These are phyloP conservation scores for Caenorhabditis sp. DNA, from an alignment of 2,888 invertebrate species.

Conservation along the genomic window DNA sequence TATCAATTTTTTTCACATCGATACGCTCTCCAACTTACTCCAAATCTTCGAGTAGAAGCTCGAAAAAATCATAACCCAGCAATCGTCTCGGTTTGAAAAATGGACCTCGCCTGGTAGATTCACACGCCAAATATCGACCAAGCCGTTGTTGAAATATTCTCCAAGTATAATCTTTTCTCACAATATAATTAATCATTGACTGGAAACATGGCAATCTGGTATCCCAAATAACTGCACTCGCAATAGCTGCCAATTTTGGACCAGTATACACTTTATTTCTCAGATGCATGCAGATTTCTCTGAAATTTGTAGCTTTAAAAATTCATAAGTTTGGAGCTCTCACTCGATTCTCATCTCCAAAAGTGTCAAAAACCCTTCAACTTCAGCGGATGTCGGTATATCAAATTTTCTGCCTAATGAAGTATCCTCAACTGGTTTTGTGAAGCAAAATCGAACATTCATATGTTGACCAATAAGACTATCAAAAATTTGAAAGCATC, in stretches of 20 bases:
- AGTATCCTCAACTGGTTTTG: neutral
- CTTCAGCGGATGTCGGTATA: neutral
- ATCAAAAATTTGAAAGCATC: neutral
- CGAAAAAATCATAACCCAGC: neutral
- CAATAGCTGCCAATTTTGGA: neutral
- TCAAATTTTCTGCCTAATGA: too few relatives aligned
- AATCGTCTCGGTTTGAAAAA: too few relatives aligned
- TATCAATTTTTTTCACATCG: too few relatives aligned
- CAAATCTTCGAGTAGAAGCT: neutral
- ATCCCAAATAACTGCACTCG: neutral
- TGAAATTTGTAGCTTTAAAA: too few relatives aligned
- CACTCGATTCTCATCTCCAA: neutral
- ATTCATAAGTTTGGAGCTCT: too few relatives aligned
- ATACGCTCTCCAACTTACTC: too few relatives aligned
- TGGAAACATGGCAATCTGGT: neutral
- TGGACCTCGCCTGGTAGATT: too few relatives aligned
- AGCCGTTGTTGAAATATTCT: neutral
- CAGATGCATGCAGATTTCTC: neutral
- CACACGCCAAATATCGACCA: too few relatives aligned
- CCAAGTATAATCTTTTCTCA: neutral
- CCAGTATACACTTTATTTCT: neutral
- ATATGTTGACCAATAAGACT: neutral
- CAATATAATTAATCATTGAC: neutral
- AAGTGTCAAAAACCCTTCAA: neutral
- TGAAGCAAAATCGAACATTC: neutral